Evolutionary conservation across 2,113 vertebrate species (phyloP).

Genomic region (Nansenia antarctica): DNA sequence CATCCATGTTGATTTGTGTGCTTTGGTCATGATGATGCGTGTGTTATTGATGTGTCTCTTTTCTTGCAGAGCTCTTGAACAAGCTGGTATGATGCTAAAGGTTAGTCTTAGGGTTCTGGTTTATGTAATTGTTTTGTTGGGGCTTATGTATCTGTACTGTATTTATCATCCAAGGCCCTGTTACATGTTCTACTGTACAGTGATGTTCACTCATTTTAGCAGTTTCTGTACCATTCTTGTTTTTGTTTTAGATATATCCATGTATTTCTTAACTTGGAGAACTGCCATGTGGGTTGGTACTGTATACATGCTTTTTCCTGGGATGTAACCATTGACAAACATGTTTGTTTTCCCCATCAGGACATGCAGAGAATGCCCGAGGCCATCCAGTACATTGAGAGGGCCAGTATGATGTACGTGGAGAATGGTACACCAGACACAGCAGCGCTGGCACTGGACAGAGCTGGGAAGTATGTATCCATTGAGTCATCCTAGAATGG

Average conservation of each 20-base stretch:
- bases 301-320: background rate
- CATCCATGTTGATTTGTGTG: background rate
- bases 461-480: constrained; percentile 90
- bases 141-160: too few relatives aligned
- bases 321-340: background rate
- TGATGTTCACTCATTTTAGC: too few relatives aligned
- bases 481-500: background rate
- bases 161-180: background rate
- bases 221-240: too few relatives aligned
- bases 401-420: constrained; percentile 96
- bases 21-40: background rate
- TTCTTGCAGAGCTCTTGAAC: constrained; percentile 88
- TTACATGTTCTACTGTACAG: too few relatives aligned
- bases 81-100: constrained; percentile 99
- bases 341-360: constrained; percentile 64
- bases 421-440: constrained; percentile 96
- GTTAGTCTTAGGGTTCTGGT: constrained; percentile 86
- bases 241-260: background rate
- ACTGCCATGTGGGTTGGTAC: too few relatives aligned
- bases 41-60: background rate
- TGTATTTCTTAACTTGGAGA: background rate
- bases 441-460: constrained; percentile 92
- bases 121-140: too few relatives aligned
- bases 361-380: constrained; percentile 94
- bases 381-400: constrained; percentile 92